Evolutionary conservation across 2,797 vertebrate species (phyloP).

Genomic region (Arnoldichthys spilopterus): DNA sequence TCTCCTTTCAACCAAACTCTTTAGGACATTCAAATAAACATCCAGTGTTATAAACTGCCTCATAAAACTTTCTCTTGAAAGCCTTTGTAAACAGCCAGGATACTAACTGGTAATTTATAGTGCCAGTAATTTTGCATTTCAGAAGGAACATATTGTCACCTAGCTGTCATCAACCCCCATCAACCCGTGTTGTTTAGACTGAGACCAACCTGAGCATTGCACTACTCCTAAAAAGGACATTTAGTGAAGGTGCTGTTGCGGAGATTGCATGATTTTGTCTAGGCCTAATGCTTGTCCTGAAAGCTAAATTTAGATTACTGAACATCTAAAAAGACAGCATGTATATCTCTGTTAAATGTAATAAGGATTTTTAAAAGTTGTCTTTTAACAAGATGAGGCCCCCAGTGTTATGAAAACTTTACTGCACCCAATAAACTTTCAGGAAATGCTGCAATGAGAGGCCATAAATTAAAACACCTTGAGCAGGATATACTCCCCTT

Average conservation of each 20-base stretch:
- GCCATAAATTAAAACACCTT: background rate
- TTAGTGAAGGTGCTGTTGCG: background rate
- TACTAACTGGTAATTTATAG: constrained; percentile 1
- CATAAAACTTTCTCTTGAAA: constrained; percentile 10
- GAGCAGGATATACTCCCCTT: background rate
- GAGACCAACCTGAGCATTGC: background rate
- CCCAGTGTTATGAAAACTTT: background rate
- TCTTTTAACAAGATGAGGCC: background rate
- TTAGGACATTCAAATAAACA: constrained; percentile 4
- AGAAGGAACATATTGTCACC: background rate
- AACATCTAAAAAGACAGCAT: background rate
- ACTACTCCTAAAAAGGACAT: constrained; percentile 4
- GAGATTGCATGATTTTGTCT: background rate
- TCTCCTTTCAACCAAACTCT: background rate
- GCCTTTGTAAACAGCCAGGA: background rate
- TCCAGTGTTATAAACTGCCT: background rate
- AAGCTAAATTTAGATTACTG: background rate
- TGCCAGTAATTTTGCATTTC: background rate
- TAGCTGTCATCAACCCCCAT: background rate
- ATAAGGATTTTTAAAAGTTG: too few relatives aligned
- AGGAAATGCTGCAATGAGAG: background rate
- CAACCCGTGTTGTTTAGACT: background rate
- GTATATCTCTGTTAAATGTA: background rate
- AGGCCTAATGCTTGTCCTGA: background rate
- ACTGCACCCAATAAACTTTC: too few relatives aligned